Conservation (phyloP, 2,888 invertebrate species). For the Drosophila demipolita region DNA sequence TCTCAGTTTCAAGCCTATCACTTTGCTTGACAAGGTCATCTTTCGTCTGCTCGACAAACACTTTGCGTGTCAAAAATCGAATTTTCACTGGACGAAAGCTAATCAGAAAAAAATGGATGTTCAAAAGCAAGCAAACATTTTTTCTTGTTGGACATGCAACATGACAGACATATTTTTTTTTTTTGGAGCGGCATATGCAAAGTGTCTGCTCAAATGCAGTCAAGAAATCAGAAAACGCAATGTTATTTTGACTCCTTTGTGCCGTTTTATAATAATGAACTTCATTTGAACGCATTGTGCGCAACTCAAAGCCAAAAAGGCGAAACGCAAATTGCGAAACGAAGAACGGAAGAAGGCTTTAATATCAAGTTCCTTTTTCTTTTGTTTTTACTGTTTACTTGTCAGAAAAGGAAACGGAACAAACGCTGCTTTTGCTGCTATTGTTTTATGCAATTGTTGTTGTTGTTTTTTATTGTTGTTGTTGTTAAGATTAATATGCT, state of each 20-base stretch:
- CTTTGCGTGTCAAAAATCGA: background rate
- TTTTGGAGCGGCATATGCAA: background rate
- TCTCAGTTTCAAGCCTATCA: background rate
- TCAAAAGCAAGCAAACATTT: conserved; percentile 12
- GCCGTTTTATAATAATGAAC: conserved; percentile 54
- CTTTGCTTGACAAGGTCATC: background rate
- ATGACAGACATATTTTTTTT: conserved; percentile 1
- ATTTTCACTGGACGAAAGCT: background rate
- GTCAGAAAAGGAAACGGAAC: background rate
- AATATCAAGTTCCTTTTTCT: conserved; percentile 50
- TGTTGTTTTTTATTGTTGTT: conserved; percentile 52
- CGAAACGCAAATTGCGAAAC: conserved; percentile 6
- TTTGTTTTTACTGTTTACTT: background rate
- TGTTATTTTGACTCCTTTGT: background rate
- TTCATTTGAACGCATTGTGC: conserved; percentile 62
- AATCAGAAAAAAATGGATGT: background rate
- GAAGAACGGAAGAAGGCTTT: conserved; percentile 41
- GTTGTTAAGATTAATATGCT: conserved; percentile 74
- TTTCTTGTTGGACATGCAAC: background rate
- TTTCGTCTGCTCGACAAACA: background rate
- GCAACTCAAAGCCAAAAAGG: conserved; percentile 29
- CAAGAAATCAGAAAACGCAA: conserved; percentile 16
- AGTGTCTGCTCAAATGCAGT: background rate
- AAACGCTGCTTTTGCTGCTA: conserved; percentile 34
- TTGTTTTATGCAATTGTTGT: conserved; percentile 42